Base-by-base conservation (phyloP, 2,113 vertebrate genomes). In the Nymphicus hollandicus region DNA sequence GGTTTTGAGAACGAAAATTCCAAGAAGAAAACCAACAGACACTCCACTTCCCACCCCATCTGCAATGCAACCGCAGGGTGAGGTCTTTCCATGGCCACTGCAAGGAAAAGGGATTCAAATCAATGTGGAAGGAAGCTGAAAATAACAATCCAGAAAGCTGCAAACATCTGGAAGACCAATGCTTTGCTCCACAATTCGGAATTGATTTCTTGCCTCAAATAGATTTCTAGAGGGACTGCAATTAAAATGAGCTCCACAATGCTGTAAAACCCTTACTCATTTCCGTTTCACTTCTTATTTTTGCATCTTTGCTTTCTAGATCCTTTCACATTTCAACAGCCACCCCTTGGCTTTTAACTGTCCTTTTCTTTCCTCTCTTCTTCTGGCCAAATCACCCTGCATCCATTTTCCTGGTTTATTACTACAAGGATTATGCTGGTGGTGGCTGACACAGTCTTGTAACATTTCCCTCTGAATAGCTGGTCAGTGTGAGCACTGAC, bases 171-270 rank as follows among this genome's bases (percentile, higher is more conserved):
- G 69, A 89, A 89, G 66, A 31, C 83, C 91, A 91, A 33, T 5
- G 65, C 82, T 89, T 73, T 58, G 69, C 86, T 93, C 86, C 29
- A 81, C 77, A 93, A n/a, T 93, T 83, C 69, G 68, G 80, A 84
- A 86, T 3, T 94, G 88, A 95, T 93, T 95, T 84, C 89, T 95
- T 72, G 86, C 91, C 91, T 95, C 93, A 93, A 95, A 97, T 90
- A 97, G 93, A 80, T 86, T 93, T 95, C 81, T 94, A 44, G 91
- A 86, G 82, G 91, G 86, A 56, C 55, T 83, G 95, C 91, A 96
- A 91, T 93, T 91, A 83, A 58, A 96, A 76, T 41, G 70, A 94
- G 91, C 94, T 94, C 93, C 7, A 87, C 89, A 68, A 64, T 71
- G 85, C 77, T 84, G 74, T 64, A 56, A 43, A 83, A 91, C 82